Conservation (phyloP, 2,113 vertebrate species). For the Hydrochoerus hydrochaeris region DNA sequence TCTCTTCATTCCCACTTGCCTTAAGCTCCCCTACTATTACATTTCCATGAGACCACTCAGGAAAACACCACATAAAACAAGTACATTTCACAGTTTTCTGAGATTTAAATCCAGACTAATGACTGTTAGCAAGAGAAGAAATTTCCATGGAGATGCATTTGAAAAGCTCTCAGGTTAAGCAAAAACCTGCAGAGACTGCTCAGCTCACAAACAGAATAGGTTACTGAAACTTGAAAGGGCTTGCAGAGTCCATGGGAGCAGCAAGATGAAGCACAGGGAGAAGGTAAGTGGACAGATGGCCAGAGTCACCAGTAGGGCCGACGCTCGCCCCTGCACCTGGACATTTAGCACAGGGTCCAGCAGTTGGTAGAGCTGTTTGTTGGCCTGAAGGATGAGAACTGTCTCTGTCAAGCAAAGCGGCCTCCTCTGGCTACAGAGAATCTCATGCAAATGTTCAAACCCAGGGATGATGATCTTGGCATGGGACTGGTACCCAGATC, state of each 20-base stretch:
- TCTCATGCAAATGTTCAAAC: slow-evolving; percentile 14
- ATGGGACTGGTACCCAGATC: neutral
- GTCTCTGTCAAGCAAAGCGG: neutral
- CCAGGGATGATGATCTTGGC: neutral
- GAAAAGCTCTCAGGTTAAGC: slow-evolving; percentile 54
- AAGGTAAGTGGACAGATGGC: slow-evolving; percentile 31
- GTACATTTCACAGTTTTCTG: neutral
- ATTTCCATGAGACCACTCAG: neutral
- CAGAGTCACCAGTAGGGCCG: neutral
- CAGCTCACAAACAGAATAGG: neutral
- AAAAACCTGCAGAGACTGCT: neutral
- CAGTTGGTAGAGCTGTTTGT: neutral
- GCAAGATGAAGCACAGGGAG: neutral
- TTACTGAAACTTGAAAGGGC: slow-evolving; percentile 26
- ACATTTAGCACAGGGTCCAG: neutral
- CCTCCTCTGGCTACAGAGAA: neutral
- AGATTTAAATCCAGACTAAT: slow-evolving; percentile 64
- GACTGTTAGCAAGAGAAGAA: slow-evolving; percentile 46
- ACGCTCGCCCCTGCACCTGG: neutral
- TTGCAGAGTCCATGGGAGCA: neutral
- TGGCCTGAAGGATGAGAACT: neutral
- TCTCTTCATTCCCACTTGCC: slow-evolving; percentile 30
- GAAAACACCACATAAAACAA: slow-evolving; percentile 46
- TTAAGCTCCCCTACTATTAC: slow-evolving; percentile 35
- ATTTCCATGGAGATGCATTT: slow-evolving; percentile 65